Evolutionary conservation across 1,140 invertebrate genomes (phyloP).

Genomic region (Zaprionus africanus): DNA sequence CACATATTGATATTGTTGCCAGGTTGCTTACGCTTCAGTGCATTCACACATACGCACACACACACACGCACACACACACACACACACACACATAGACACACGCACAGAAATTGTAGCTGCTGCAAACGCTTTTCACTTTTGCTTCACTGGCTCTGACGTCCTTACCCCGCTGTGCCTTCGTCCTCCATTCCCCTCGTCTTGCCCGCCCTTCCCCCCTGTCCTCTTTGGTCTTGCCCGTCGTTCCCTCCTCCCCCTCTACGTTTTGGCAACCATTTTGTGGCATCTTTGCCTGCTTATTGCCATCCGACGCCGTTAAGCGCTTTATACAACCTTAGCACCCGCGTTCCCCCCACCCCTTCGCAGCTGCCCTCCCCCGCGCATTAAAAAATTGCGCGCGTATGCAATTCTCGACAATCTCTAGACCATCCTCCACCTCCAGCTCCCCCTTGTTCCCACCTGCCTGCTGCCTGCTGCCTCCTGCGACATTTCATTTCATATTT

Average conservation of each 20-base stretch:
- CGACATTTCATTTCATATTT: slow-evolving; percentile 78
- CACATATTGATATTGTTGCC: slow-evolving; percentile 79
- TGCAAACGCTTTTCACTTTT: slow-evolving; percentile 73
- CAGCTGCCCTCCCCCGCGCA: background rate
- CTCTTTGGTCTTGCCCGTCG: background rate
- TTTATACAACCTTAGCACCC: slow-evolving; percentile 35
- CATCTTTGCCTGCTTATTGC: slow-evolving; percentile 66
- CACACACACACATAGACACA: background rate
- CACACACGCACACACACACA: slow-evolving; percentile 9
- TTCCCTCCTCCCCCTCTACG: background rate
- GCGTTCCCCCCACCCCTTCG: background rate
- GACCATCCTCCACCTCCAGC: slow-evolving; percentile 15
- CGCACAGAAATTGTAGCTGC: slow-evolving; percentile 48
- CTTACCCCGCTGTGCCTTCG: slow-evolving; percentile 36
- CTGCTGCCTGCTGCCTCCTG: slow-evolving; percentile 3
- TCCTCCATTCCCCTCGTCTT: background rate
- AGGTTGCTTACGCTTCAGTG: slow-evolving; percentile 69
- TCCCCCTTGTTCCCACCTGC: background rate
- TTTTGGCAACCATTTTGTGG: slow-evolving; percentile 69
- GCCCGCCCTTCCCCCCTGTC: no score
- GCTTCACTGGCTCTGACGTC: slow-evolving; percentile 53
- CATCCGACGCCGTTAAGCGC: slow-evolving; percentile 68
- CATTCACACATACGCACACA: slow-evolving; percentile 30
- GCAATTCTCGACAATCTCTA: slow-evolving; percentile 75
- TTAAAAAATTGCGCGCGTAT: slow-evolving; percentile 69